Evolutionary conservation across 1,140 invertebrate genomes (phyloP).

Genomic region (Antheraea pernyi): DNA sequence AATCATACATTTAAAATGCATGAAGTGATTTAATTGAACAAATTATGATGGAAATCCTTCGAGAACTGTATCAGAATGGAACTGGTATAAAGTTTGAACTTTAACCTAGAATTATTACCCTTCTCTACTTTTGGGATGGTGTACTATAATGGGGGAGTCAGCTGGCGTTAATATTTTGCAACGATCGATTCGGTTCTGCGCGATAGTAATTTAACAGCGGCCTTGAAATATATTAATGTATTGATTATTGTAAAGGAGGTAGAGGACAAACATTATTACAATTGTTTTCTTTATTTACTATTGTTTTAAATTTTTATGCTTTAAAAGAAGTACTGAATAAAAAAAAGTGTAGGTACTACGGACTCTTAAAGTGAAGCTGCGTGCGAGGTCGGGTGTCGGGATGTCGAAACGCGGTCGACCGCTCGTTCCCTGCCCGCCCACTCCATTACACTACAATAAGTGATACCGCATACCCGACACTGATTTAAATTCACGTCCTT

Average conservation of each 20-base stretch:
- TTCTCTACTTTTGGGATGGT: not conserved
- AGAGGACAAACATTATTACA: too few relatives aligned
- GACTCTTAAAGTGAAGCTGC: constrained; percentile 10
- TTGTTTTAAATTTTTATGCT: too few relatives aligned
- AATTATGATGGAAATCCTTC: not conserved
- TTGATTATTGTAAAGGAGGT: too few relatives aligned
- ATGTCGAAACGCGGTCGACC: constrained; percentile 22
- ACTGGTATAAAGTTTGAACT: not conserved
- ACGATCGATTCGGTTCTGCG: not conserved
- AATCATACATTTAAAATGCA: too few relatives aligned
- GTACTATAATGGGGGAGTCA: not conserved
- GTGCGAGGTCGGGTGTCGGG: constrained; percentile 34
- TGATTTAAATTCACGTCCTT: not conserved
- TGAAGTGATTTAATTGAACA: not conserved
- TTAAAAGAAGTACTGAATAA: too few relatives aligned
- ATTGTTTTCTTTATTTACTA: too few relatives aligned
- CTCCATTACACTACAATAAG: constrained; percentile 30
- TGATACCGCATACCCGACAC: constrained; percentile 12
- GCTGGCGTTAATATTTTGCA: not conserved
- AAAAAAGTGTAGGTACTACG: too few relatives aligned
- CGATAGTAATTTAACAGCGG: not conserved
- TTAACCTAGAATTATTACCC: not conserved
- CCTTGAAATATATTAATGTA: too few relatives aligned
- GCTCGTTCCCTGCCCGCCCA: constrained; percentile 43
- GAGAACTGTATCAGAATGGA: not conserved